phyloP scores from a whole-genome alignment of 2,888 invertebrate genomes.

The Eupsilia transversa region DNA sequence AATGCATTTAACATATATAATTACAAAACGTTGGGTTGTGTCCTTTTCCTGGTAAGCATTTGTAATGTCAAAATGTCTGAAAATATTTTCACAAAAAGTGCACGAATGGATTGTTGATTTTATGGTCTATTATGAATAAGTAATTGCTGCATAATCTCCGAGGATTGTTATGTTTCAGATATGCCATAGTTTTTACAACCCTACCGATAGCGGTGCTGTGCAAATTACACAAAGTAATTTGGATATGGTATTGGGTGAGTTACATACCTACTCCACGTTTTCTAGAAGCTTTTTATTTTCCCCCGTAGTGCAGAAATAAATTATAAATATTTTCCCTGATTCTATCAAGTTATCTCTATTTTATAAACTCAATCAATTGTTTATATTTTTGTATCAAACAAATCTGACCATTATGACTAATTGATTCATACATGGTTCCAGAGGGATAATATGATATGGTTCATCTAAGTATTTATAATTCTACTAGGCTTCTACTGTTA shows the following conservation, averaged over 20 bases:
- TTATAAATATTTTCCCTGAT: background rate
- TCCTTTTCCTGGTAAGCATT: constrained; percentile 83
- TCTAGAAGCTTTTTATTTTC: constrained; percentile 46
- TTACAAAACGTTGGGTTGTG: constrained; percentile 77
- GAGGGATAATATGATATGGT: background rate
- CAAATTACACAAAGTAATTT: constrained; percentile 95
- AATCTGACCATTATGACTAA: background rate
- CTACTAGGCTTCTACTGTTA: background rate
- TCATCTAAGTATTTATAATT: background rate
- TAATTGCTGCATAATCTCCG: constrained; percentile 77
- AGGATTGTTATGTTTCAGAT: constrained; percentile 86
- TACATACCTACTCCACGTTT: constrained; percentile 60
- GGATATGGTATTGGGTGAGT: constrained; percentile 95
- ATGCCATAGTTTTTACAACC: constrained; percentile 92
- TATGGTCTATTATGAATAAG: constrained; percentile 81
- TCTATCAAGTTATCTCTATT: background rate
- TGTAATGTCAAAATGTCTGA: constrained; percentile 51
- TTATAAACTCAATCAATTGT: constrained; percentile 15
- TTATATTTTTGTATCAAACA: constrained; percentile 5
- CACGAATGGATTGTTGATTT: constrained; percentile 79
- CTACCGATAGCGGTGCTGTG: constrained; percentile 95
- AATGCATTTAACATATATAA: constrained; percentile 74
- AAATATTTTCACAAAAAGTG: constrained; percentile 61
- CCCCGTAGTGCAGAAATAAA: constrained; percentile 12
- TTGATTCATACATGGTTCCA: constrained; percentile 12